phyloP scores from a whole-genome alignment of 2,113 vertebrate species.

The Podarcis raffonei region DNA sequence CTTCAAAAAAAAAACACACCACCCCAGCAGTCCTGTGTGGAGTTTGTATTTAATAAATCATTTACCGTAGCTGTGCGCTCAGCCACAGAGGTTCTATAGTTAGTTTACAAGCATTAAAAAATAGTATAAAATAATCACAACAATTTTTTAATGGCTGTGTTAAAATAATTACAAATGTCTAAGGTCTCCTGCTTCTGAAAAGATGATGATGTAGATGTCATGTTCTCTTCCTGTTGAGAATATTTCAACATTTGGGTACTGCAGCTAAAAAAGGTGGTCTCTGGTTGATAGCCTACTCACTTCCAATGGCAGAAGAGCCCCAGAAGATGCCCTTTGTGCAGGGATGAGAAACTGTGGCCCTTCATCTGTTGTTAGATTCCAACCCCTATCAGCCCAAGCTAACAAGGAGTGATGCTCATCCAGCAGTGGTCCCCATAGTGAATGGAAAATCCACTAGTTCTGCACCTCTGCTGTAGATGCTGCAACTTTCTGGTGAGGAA shows the following conservation, averaged over 20 bases:
- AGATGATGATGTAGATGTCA: neutral
- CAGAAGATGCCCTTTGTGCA: neutral
- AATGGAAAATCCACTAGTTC: too few species aligned
- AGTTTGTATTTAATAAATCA: neutral
- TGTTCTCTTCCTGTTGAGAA: neutral
- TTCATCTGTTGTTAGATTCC: too few species aligned
- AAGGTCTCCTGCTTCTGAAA: neutral
- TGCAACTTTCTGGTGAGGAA: too few species aligned
- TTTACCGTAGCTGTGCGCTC: neutral
- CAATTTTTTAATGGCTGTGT: neutral
- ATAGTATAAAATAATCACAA: neutral
- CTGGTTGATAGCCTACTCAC: neutral
- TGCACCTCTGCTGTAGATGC: too few species aligned
- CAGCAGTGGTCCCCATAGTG: too few species aligned
- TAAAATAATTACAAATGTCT: neutral
- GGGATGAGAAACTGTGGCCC: too few species aligned
- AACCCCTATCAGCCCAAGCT: too few species aligned
- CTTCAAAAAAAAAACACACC: too few species aligned
- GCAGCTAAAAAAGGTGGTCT: neutral
- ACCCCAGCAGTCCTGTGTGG: too few species aligned
- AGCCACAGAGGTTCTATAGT: neutral
- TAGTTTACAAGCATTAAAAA: neutral
- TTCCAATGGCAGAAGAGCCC: neutral
- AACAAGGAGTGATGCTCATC: too few species aligned
- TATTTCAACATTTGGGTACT: neutral